Conservation (phyloP, 2,113 vertebrate species). For the Mystacornis crossleyi region DNA sequence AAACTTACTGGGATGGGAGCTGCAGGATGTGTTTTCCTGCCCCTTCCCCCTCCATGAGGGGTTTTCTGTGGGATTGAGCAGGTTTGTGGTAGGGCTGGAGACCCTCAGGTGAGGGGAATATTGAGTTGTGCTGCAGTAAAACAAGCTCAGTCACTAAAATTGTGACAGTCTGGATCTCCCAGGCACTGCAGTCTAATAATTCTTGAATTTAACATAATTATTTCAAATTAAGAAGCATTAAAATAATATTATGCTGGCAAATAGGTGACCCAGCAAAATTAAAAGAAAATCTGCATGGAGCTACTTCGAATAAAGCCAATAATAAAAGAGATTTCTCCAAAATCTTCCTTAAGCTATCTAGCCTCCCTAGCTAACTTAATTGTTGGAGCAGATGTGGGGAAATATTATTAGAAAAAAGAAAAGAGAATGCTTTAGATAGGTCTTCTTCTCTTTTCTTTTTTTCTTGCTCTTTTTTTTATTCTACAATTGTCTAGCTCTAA, state of each 20-base stretch:
- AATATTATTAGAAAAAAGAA: background rate
- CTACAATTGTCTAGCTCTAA: background rate
- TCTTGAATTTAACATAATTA: background rate
- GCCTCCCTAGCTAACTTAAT: background rate
- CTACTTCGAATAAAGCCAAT: background rate
- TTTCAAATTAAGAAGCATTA: background rate
- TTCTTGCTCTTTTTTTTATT: background rate
- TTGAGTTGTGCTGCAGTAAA: background rate
- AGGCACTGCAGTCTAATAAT: background rate
- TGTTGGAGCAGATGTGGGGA: background rate
- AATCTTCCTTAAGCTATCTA: background rate
- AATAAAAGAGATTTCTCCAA: background rate
- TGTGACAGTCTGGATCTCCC: background rate
- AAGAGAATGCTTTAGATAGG: background rate
- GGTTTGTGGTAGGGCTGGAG: background rate
- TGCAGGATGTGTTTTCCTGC: fast-evolving
- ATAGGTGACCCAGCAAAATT: background rate
- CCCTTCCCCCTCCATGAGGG: fast-evolving
- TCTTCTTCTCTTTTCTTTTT: too few relatives aligned
- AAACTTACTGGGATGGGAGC: fast-evolving
- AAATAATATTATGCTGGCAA: background rate
- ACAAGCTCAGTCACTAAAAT: background rate
- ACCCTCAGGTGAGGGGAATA: background rate
- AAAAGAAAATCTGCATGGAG: background rate
- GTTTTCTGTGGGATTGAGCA: background rate